Evolutionary conservation across 2,113 vertebrate genomes (phyloP).

Genomic region (Sakesphorus luctuosus): DNA sequence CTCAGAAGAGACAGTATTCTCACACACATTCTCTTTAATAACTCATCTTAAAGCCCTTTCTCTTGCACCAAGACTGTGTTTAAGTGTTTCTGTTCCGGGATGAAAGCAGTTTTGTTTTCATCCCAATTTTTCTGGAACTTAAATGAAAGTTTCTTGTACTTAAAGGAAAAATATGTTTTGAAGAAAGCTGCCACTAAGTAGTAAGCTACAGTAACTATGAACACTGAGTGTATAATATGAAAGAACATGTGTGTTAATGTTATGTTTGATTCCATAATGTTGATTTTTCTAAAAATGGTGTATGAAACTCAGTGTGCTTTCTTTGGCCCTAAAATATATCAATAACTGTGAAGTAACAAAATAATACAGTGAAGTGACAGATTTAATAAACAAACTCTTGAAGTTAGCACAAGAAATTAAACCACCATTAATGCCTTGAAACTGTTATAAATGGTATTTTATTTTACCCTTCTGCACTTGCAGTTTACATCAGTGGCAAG

Average conservation of each 20-base stretch:
- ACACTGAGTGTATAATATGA: neutral
- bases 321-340: neutral
- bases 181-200: neutral
- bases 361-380: neutral
- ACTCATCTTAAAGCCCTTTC: neutral
- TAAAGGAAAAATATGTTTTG: neutral
- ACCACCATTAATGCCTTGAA: neutral
- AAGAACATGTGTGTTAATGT: neutral
- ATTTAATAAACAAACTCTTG: neutral
- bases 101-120: rapidly evolving
- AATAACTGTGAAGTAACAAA: neutral
- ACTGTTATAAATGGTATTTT: neutral
- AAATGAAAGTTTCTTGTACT: neutral
- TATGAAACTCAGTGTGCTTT: neutral
- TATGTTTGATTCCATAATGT: neutral
- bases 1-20: neutral
- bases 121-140: neutral
- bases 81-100: neutral
- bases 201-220: neutral
- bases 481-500: neutral
- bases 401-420: neutral
- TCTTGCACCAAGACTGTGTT: neutral
- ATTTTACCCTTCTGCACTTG: neutral
- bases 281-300: neutral
- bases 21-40: neutral